These are phyloP conservation scores for Melanostigma gelatinosum DNA, from an alignment of 2,113 vertebrate genomes.

Conservation along the genomic window DNA sequence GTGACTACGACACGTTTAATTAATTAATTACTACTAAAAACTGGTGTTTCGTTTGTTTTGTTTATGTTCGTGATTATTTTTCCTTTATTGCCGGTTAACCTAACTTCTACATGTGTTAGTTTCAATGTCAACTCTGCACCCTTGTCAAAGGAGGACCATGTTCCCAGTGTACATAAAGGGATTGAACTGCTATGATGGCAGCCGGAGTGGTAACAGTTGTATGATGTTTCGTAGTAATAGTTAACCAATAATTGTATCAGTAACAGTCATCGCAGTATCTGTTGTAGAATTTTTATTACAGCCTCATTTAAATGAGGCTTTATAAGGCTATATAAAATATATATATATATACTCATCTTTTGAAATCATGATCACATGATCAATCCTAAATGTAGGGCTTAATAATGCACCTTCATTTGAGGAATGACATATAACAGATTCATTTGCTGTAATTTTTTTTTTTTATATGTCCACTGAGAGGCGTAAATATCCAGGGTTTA, in stretches of 20 bases:
- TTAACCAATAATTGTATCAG: background rate
- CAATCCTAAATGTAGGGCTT: background rate
- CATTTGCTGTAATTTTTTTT: conserved; percentile 68
- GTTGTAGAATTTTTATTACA: background rate
- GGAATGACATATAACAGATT: conserved; percentile 40
- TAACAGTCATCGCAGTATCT: background rate
- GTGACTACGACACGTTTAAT: background rate
- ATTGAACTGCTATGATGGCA: background rate
- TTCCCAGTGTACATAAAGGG: background rate
- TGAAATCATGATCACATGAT: conserved; percentile 14
- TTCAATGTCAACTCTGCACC: background rate
- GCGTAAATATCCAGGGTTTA: conserved; percentile 81
- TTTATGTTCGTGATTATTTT: background rate
- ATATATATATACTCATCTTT: background rate
- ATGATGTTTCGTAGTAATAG: background rate
- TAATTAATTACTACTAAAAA: background rate
- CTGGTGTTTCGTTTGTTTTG: background rate
- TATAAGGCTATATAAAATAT: too few species aligned
- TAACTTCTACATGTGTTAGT: background rate
- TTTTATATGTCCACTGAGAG: conserved; percentile 71
- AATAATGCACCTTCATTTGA: conserved; percentile 23
- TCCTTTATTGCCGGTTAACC: background rate
- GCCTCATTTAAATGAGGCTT: background rate
- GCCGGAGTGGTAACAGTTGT: background rate
- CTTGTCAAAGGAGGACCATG: too few species aligned